Conservation (phyloP, 1,140 invertebrate genomes). For the Stegodyphus mimosarum region DNA sequence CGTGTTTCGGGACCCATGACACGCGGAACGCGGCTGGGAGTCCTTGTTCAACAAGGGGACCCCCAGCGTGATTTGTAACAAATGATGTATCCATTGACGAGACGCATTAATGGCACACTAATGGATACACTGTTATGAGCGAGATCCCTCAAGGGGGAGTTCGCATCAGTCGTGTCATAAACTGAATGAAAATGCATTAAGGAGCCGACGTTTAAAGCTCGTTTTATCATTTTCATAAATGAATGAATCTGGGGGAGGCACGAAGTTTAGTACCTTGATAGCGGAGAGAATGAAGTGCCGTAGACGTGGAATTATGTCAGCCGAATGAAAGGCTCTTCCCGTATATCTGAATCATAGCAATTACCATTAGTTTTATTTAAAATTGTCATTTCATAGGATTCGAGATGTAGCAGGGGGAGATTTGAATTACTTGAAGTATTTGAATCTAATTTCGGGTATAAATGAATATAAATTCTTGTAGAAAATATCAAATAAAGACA, state of each 20-base stretch:
- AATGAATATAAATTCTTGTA: no score
- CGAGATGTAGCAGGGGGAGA: no score
- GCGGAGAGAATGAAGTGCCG: not conserved
- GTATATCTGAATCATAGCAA: no score
- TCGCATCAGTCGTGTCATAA: constrained; percentile 14
- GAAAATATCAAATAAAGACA: no score
- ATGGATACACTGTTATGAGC: constrained; percentile 21
- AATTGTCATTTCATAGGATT: no score
- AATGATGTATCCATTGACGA: constrained; percentile 48
- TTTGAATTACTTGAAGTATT: no score
- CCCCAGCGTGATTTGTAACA: constrained; percentile 58
- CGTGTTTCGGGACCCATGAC: constrained; percentile 24
- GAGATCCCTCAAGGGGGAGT: constrained; percentile 1
- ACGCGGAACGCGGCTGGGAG: not conserved
- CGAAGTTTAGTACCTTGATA: not conserved
- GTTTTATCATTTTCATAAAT: constrained; percentile 60
- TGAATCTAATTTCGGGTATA: no score
- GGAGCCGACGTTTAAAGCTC: constrained; percentile 50
- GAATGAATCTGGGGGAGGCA: constrained; percentile 19
- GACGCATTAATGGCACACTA: constrained; percentile 45
- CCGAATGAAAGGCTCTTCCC: no score
- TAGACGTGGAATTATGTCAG: not conserved
- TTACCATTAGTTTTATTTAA: no score
- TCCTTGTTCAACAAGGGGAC: constrained; percentile 48
- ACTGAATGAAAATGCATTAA: constrained; percentile 51